Conservation (phyloP, 23 tunicate genomes). For the Ciona savignyi region DNA sequence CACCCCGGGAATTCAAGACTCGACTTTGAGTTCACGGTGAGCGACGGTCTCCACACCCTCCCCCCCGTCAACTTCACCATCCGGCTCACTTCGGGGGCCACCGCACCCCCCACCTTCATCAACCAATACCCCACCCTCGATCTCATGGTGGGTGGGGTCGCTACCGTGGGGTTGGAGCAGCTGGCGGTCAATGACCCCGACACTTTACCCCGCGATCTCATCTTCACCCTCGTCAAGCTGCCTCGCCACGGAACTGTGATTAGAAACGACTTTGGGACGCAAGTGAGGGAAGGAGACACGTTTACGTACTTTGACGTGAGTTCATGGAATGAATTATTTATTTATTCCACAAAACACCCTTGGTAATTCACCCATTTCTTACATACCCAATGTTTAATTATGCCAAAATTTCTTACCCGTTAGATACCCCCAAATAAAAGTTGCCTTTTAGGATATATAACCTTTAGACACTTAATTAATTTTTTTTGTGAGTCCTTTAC, state of each 20-base stretch:
- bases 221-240: constrained; percentile 69
- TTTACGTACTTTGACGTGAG: constrained; percentile 74
- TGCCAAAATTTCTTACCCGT: too few species aligned
- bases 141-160: constrained; percentile 49
- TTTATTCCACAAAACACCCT: too few species aligned
- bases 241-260: constrained; percentile 69
- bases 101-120: constrained; percentile 50
- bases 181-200: constrained; percentile 70
- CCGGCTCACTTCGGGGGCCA: constrained; percentile 24
- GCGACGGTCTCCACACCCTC: constrained; percentile 75
- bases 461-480: too few species aligned
- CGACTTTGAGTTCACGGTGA: constrained; percentile 64
- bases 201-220: constrained; percentile 52
- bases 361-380: too few species aligned
- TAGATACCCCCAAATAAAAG: too few species aligned
- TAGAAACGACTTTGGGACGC: constrained; percentile 36
- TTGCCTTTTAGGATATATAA: too few species aligned
- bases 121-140: constrained; percentile 46
- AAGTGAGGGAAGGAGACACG: constrained; percentile 53
- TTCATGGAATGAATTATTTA: too few species aligned
- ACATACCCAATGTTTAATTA: too few species aligned
- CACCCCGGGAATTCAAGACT: constrained; percentile 1
- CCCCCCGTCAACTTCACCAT: constrained; percentile 71
- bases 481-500: too few species aligned
- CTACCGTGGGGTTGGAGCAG: constrained; percentile 52